Base-by-base conservation (phyloP, 2,113 vertebrate genomes). In the Centrocercus urophasianus region DNA sequence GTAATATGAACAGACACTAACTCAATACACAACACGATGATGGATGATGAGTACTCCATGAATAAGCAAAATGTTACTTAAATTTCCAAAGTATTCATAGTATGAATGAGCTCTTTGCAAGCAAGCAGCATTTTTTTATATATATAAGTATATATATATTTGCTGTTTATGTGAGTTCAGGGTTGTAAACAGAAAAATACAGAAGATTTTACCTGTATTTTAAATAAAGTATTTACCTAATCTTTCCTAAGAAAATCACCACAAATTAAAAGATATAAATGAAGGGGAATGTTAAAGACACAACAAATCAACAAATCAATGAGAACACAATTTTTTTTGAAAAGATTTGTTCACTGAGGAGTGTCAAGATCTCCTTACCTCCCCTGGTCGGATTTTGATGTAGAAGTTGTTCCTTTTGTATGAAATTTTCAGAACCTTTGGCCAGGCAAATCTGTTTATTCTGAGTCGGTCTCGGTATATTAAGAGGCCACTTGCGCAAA, bases 401-500 rank as follows among this genome's bases (percentile, higher is more conserved):
- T 99, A 99, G 97, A 99, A 99, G 95, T 99, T 99, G 97, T 99
- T 99, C 93, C 99, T 98, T 98, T 99, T 99, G 97, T 99, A 99
- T 64, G 99, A 99, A 97, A 99, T 99, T 97, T 99, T 99, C 94
- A 99, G 98, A 96, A 99, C 99, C 96, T 99, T 99, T 63, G 99
- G 99, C 99, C 99, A 99, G 76, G 99, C 99, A 59, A 99, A 99
- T 88, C 99, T 97, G 91, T 99, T 99, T 98, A 99, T 99, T 92
- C 99, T 98, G 88, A 99, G 98, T 85, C 99, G 97, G 97, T 99
- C 99, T 83, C 99, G 98, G 96, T 99, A 99, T 97, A 99, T 99
- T 95, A 99, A 98, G 30, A 99, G 97, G 71, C 99, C 99, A 85
- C 99, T 99, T 24, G 99, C 98, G 95, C 99, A 99, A 60, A 99